Base-by-base conservation (phyloP, 2,888 invertebrate species). In the Cyclophora albipunctata region DNA sequence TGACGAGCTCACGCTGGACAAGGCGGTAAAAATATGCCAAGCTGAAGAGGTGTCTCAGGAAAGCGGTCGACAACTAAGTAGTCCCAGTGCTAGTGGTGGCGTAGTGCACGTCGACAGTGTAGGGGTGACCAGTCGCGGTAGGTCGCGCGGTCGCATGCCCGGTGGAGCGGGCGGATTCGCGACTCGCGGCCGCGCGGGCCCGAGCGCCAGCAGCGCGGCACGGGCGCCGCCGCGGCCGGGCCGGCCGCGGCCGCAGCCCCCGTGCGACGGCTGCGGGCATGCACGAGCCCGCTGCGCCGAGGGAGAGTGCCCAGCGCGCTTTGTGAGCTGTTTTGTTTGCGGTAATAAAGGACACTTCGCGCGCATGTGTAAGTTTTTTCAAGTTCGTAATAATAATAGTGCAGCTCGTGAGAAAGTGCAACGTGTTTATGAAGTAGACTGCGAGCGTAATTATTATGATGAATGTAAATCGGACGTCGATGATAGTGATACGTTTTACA, bases 1-100 rank as follows among this genome's bases (percentile, higher is more conserved):
- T 5, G 34, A 34, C 33, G 43, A 34, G 34, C 35, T 58, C 5
- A 55, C 51, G 0, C 41, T 58, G 6, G 51, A 46, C 2, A 49
- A 51, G 42, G 55, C 54, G 5, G 41, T 57, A 6, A 53, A 51
- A 50, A 53, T 54, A 20, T 56, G 54, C 41, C 48, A 56, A 44
- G 52, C 51, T 0, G 50, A 51, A 33, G 54, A 57, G 42, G 33
- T 57, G 5, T 57, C 53, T 3, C 43, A 34, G 3, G 53, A 58
- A 34, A 49, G 49, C 33, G 40, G 44, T 2, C 47, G 43, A n/a
- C n/a, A n/a, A n/a, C n/a, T n/a, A n/a, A n/a, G n/a, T n/a, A n/a
- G n/a, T n/a, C n/a, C n/a, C n/a, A n/a, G n/a, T n/a, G n/a, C n/a
- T n/a, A n/a, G n/a, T n/a, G n/a, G n/a, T n/a, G n/a, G n/a, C 5